Conservation (phyloP, 2,113 vertebrate species). For the Scatophagus argus region DNA sequence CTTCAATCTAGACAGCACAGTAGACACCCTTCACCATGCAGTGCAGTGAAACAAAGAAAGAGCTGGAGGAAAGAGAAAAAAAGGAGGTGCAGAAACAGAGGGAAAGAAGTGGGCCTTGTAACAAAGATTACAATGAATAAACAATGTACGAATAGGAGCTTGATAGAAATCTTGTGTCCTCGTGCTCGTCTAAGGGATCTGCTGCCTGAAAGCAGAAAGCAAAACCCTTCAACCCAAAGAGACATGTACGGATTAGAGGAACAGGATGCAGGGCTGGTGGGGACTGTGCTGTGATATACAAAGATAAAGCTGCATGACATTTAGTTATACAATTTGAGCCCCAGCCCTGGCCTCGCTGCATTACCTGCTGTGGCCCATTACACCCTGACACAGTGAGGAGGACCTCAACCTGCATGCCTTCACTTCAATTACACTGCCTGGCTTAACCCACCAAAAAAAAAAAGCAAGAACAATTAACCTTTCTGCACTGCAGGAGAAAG, state of each 20-base stretch:
- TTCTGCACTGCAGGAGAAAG: slow-evolving; percentile 16
- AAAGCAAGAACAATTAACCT: slow-evolving; percentile 61
- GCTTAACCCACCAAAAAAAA: slow-evolving; percentile 11
- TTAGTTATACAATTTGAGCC: slow-evolving; percentile 38
- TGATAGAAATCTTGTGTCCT: neutral
- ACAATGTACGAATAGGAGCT: neutral
- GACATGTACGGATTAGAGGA: slow-evolving; percentile 1
- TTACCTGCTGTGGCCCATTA: slow-evolving; percentile 67
- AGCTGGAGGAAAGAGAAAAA: neutral
- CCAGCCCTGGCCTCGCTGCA: slow-evolving; percentile 16
- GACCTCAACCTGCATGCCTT: slow-evolving; percentile 46
- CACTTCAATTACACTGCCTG: slow-evolving; percentile 51
- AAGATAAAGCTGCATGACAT: slow-evolving; percentile 47
- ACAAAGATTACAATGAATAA: slow-evolving; percentile 21
- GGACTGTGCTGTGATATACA: slow-evolving; percentile 9
- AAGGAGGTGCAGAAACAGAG: neutral
- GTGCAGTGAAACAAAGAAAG: slow-evolving; percentile 37
- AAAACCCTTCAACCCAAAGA: slow-evolving; percentile 14
- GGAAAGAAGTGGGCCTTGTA: neutral
- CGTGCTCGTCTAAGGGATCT: neutral
- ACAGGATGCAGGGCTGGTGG: neutral
- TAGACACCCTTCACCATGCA: slow-evolving; percentile 3
- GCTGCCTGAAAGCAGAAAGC: slow-evolving; percentile 17
- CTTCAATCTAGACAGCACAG: slow-evolving; percentile 22
- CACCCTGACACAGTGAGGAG: slow-evolving; percentile 28